Base-by-base conservation (phyloP, 2,113 vertebrate species). In the Callipepla californica region DNA sequence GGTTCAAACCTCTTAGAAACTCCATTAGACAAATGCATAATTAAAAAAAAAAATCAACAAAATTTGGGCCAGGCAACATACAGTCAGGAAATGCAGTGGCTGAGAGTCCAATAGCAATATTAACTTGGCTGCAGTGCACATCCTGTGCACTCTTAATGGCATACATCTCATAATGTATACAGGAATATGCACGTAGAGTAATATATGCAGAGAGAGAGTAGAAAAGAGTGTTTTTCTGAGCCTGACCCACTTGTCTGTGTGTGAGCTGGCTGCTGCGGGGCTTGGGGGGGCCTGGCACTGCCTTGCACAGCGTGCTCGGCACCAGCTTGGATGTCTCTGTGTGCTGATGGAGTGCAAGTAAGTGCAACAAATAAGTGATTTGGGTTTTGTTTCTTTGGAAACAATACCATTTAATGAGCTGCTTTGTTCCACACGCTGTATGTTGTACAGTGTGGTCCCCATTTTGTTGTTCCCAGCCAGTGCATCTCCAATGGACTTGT, bases 51-150 rank as follows among this genome's bases (percentile, higher is more conserved):
- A 42, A 42, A 3, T 25, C 28, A 57, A 62, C 9, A 63, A 18
- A 40, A 9, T 63, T 76, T 75, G 63, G 51, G 70, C 80, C 84
- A 80, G 47, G 34, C 57, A 90, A 6, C 3, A 1, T 42, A 77
- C 63, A 86, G 61, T 80, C 92, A 92, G 93, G 95, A 96, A 96
- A 95, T 81, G 70, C 57, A 90, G 91, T 51, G 62, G 48, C 73
- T 84, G 92, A 86, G 66, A 58, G 66, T 96, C 93, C 93, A 95
- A 88, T 59, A 96, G 85, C 92, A 96, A 70, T 92, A 94, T 92
- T 92, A 93, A 85, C 90, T 96, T 95, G 95, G 92, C 94, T 95
- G 73, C 83, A 78, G 6, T 73, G 58, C 58, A 76, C 77, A 96
- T 96, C 95, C 95, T 95, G 93, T 79, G 59, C 93, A 66, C 48